A percentile compares a stretch with the other conserved stretches of the same genome.
phyloP scores from a whole-genome alignment of 2,113 vertebrate species.

The Hipposideros armiger region DNA sequence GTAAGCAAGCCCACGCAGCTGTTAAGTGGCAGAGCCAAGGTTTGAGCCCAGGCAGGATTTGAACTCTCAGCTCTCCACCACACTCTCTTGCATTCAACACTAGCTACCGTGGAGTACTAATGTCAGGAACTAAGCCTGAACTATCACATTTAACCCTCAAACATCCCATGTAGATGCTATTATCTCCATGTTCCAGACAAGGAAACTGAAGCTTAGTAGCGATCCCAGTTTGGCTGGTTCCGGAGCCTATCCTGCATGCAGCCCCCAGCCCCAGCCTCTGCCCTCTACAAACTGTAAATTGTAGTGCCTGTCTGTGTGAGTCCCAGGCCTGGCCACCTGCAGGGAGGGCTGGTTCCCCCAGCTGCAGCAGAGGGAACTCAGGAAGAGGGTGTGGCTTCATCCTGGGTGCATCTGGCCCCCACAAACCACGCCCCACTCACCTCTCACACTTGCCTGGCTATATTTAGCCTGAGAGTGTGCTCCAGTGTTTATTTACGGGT shows the following conservation, averaged over 20 bases:
- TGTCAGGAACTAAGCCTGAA: not conserved
- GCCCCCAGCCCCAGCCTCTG: not conserved
- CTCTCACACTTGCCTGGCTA: not conserved
- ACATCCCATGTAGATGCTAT: not conserved
- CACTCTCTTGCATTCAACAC: not conserved
- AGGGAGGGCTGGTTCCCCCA: not conserved
- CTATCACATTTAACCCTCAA: not conserved
- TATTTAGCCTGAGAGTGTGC: not conserved
- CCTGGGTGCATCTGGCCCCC: not conserved
- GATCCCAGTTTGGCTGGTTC: not conserved
- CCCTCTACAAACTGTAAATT: not conserved
- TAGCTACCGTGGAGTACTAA: rapidly evolving
- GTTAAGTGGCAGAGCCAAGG: not conserved
- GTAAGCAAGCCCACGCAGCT: not conserved
- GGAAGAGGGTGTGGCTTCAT: not conserved
- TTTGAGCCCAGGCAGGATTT: not conserved
- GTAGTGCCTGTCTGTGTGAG: rapidly evolving
- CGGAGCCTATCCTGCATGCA: not conserved
- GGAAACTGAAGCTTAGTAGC: not conserved
- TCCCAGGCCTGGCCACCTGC: not conserved
- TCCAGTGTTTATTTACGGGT: not conserved
- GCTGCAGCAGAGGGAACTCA: not conserved
- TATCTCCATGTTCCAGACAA: not conserved
- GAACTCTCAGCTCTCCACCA: not conserved
- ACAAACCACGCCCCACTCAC: not conserved